A percentile compares a stretch with the other conserved stretches of the same genome.
phyloP scores from a whole-genome alignment of 2,113 vertebrate species.

The Alaudala cheleensis region DNA sequence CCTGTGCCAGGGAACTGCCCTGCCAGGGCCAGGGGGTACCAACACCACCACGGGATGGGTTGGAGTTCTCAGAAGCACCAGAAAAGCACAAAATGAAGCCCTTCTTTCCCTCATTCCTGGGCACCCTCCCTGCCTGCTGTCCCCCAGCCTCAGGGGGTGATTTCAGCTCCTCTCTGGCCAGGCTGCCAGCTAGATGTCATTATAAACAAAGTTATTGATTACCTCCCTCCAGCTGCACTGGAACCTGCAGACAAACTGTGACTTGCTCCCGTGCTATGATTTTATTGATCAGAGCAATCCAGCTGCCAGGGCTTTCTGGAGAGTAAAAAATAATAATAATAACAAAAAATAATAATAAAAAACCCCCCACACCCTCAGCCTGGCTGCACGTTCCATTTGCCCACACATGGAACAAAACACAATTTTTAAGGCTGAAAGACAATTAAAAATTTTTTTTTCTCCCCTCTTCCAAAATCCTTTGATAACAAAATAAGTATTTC shows the following conservation, averaged over 20 bases:
- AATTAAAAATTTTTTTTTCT: background rate
- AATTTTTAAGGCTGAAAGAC: background rate
- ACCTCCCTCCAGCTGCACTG: background rate
- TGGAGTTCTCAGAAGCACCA: background rate
- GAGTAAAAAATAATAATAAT: background rate
- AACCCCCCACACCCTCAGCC: background rate
- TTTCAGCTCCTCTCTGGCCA: background rate
- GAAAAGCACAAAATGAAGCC: background rate
- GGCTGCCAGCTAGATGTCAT: constrained; percentile 56
- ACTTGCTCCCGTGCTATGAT: background rate
- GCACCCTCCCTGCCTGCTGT: background rate
- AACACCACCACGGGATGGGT: rapidly evolving
- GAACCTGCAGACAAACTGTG: constrained; percentile 18
- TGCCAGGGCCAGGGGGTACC: rapidly evolving
- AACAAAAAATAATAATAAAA: background rate
- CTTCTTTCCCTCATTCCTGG: rapidly evolving
- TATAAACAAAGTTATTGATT: constrained; percentile 63
- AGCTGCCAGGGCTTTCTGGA: constrained; percentile 16
- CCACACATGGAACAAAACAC: background rate
- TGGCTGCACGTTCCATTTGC: background rate
- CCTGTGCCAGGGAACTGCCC: rapidly evolving
- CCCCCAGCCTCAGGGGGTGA: background rate
- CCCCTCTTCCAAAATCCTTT: background rate
- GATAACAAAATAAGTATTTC: background rate
- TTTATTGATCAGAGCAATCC: constrained; percentile 44